These are phyloP conservation scores for Notarius quadriscutis DNA, from an alignment of 2,113 vertebrate species.

Conservation along the genomic window DNA sequence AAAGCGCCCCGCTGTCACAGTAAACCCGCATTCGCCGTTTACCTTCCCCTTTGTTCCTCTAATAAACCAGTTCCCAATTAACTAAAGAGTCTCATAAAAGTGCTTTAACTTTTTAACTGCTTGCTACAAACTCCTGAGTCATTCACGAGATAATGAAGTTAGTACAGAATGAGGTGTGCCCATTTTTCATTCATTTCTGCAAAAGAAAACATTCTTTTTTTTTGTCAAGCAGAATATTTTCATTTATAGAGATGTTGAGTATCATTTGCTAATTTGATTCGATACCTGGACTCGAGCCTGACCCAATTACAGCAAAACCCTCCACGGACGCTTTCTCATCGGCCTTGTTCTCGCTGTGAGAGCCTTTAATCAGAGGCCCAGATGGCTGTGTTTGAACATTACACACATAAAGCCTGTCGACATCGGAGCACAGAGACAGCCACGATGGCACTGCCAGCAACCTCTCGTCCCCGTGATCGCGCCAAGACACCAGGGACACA, in stretches of 20 bases:
- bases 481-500: background rate
- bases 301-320: background rate
- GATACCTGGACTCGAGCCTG: background rate
- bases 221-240: background rate
- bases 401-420: background rate
- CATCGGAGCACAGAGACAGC: too few relatives aligned
- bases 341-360: background rate
- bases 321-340: background rate
- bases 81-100: slow-evolving; percentile 38
- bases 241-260: too few relatives aligned
- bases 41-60: slow-evolving; percentile 24
- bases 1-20: background rate
- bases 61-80: slow-evolving; percentile 33
- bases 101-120: slow-evolving; percentile 9
- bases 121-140: background rate
- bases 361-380: slow-evolving; percentile 10
- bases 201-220: background rate
- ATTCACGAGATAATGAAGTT: slow-evolving; percentile 12
- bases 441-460: background rate
- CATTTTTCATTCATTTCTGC: background rate
- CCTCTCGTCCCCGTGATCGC: background rate
- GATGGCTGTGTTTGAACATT: background rate
- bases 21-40: background rate
- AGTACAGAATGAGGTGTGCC: background rate
- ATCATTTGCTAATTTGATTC: background rate